Evolutionary conservation across 1,140 invertebrate species (phyloP), one percentile per base, ranked within the genome.

Genomic region (Drosophila sulfurigaster): DNA sequence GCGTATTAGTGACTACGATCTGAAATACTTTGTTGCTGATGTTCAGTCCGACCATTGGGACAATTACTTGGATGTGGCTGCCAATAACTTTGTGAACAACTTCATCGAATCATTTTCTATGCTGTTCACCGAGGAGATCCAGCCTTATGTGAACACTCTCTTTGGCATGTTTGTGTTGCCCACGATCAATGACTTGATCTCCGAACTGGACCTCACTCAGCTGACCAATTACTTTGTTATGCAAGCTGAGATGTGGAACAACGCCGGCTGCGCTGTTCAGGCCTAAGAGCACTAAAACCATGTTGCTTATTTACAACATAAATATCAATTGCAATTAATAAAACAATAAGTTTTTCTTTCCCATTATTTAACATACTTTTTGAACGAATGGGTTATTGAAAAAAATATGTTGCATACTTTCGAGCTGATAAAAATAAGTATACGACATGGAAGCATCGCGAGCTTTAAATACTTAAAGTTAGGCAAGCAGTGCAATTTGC

Each of bases 21-120:
- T 81, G 25, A 43, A 78, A 3, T 66, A 83, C 16, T 79, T 56
- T n/a, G 13, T 91, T 28, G 82, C 56, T 8, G 78, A 69, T 38
- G 74, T 79, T 1, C 52, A 72, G 11, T 15, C 64, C 5, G 56
- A 62, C 48, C 86, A 81, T 64, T 86, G 86, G 87, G 71, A 91
- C 32, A 46, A 72, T 4, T 56, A 75, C 7, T 66, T 73, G 81
- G 71, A 80, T 58, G 75, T 78, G 48, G 76, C 86, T 0, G 38
- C 51, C 13, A 89, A 89, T 64, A 82, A 86, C 48, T 82, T 78
- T 25, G 20, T 57, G 43, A 91, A 91, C 41, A 4, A 58, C 1
- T 60, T 35, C 10, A 58, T 56, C 3, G 54, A 30, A 5, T 68
- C 16, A 1, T 74, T 11, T 63, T 75, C 5, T 58, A 52, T 35